These are phyloP conservation scores for Hemicrepidius hirtus DNA, from an alignment of 2,888 invertebrate genomes.

Conservation along the genomic window DNA sequence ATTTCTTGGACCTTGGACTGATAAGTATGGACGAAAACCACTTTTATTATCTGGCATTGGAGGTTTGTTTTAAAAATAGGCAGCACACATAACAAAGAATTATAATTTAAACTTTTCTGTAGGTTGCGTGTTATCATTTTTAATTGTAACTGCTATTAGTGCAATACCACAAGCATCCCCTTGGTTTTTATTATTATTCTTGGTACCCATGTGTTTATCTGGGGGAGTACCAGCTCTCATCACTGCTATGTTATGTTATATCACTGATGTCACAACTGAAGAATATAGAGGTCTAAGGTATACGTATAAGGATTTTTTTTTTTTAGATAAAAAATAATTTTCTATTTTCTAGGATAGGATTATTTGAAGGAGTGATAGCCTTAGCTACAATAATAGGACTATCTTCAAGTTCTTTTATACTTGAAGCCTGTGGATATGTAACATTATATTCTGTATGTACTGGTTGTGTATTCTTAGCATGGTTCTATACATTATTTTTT, in stretches of 20 bases:
- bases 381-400: constrained; percentile 78
- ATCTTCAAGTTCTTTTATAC: constrained; percentile 77
- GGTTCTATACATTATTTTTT: constrained; percentile 72
- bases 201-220: constrained; percentile 76
- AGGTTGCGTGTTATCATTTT: constrained; percentile 33
- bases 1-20: constrained; percentile 89
- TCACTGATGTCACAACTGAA: constrained; percentile 80
- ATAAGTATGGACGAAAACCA: constrained; percentile 84
- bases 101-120: background rate
- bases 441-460: constrained; percentile 73
- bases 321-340: too few species aligned
- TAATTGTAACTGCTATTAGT: constrained; percentile 25
- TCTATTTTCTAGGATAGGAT: constrained; percentile 76
- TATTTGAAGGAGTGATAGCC: constrained; percentile 77
- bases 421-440: constrained; percentile 75
- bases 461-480: constrained; percentile 71
- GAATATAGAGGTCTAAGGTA: constrained; percentile 79
- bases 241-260: constrained; percentile 73
- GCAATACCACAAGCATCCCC: constrained; percentile 62
- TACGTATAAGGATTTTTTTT: too few species aligned
- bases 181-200: constrained; percentile 72
- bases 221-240: constrained; percentile 79
- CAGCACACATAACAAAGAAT: background rate
- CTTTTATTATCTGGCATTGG: constrained; percentile 64
- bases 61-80: background rate